phyloP scores from a whole-genome alignment of 2,113 vertebrate genomes.

The Prunella fulvescens region DNA sequence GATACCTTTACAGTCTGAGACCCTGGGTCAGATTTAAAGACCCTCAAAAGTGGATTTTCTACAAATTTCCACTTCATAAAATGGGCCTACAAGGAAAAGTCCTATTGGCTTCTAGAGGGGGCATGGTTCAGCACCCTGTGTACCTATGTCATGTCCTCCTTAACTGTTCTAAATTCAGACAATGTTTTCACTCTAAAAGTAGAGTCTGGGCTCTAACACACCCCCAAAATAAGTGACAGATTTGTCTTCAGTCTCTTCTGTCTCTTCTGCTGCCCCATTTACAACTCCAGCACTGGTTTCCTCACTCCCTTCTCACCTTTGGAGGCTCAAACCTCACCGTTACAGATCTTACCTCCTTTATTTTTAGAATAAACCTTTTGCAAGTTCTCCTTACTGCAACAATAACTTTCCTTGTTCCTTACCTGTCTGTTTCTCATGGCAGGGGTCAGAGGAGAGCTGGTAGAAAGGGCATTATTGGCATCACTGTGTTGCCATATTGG shows the following conservation, averaged over 20 bases:
- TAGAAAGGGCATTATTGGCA: neutral
- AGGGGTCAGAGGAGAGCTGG: neutral
- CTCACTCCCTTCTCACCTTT: slow-evolving; percentile 20
- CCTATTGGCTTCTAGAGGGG: neutral
- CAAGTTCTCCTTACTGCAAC: neutral
- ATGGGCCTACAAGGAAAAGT: neutral
- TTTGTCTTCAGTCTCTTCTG: slow-evolving; percentile 12
- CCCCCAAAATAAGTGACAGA: slow-evolving; percentile 29
- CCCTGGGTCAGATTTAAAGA: neutral
- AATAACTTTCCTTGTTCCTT: neutral
- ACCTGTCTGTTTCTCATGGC: neutral
- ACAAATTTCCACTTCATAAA: neutral
- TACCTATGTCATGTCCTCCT: slow-evolving; percentile 8
- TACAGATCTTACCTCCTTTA: slow-evolving; percentile 4
- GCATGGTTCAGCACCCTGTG: neutral
- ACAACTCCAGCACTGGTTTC: slow-evolving; percentile 1
- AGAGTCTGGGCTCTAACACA: slow-evolving; percentile 23
- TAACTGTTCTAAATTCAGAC: slow-evolving; percentile 22
- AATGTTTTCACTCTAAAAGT: slow-evolving; percentile 2
- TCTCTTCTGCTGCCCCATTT: slow-evolving; percentile 27
- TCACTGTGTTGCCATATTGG: neutral
- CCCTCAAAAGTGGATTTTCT: neutral
- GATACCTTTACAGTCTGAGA: neutral
- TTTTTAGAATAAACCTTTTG: neutral
- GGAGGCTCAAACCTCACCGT: neutral